Evolutionary conservation across 1,140 invertebrate genomes (phyloP).

Genomic region (Drosophila tristis): DNA sequence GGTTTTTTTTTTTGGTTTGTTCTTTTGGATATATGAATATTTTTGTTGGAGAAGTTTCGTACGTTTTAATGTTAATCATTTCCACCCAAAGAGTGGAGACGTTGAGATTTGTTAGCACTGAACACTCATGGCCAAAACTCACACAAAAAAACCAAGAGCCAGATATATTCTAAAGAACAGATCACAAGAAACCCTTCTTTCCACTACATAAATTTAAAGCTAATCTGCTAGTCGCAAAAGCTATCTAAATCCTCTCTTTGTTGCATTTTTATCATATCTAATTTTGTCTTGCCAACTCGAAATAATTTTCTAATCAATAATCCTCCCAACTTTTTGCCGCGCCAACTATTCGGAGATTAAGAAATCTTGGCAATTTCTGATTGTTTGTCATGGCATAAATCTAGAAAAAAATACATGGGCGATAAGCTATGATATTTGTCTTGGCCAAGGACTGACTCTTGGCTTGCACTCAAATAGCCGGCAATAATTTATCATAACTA

Average conservation of each 20-base stretch:
- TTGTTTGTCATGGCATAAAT: slow-evolving; percentile 36
- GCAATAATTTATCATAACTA: slow-evolving; percentile 61
- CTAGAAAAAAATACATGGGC: slow-evolving; percentile 24
- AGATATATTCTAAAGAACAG: too few species aligned
- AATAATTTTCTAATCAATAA: slow-evolving; percentile 35
- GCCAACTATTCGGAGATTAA: slow-evolving; percentile 16
- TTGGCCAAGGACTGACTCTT: slow-evolving; percentile 42
- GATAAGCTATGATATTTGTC: slow-evolving; percentile 31
- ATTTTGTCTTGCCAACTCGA: slow-evolving; percentile 2
- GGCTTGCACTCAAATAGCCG: slow-evolving; percentile 49
- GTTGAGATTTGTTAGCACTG: too few species aligned
- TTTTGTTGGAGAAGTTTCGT: too few species aligned
- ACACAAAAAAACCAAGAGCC: too few species aligned
- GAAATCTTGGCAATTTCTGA: slow-evolving; percentile 34
- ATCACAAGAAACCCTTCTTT: too few species aligned
- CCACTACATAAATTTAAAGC: too few species aligned
- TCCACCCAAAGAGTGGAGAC: too few species aligned
- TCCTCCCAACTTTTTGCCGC: too few species aligned
- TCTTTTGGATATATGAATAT: too few species aligned
- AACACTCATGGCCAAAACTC: too few species aligned
- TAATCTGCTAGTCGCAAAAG: neutral
- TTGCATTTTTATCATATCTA: neutral
- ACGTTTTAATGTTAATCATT: too few species aligned
- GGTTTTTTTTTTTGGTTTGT: too few species aligned
- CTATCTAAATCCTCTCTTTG: neutral